Evolutionary conservation across 1,140 invertebrate species (phyloP), one percentile per base, ranked within the genome.

Genomic region (Danaus plexippus): DNA sequence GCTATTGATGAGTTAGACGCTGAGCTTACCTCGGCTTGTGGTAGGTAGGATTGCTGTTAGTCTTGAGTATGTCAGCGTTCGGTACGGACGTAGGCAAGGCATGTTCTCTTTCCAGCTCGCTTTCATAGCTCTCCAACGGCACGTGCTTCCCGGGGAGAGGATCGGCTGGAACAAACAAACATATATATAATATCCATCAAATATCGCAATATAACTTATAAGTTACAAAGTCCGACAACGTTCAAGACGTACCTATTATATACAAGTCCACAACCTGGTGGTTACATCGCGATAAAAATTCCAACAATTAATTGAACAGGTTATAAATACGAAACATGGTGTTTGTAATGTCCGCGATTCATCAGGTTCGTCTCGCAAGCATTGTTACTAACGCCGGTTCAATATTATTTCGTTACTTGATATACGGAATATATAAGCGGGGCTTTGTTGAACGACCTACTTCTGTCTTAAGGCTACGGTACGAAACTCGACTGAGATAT

Each of bases 11-110:
- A 51, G 45, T 11, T 46, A 9, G 8, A 52, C 22, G 56, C 18
- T 43, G 13, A 63, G 62, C 74, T 86, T 76, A 90, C 89, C 84
- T 85, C 22, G 91, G 91, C 80, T 92, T 92, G 57, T 91, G 90
- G 70, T 92, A 92, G 11, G 91, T 89, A 43, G 90, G 90, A 71
- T 92, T 92, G 76, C 90, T 91, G 76, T 92, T 92, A 62, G 91
- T 92, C 73, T 92, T 92, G 59, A 92, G 86, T 54, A 92, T 92
- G 74, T 92, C 91, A 2, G 91, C 91, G 64, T 91, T 92, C 43
- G 91, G 91, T 44, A 91, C 91, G n/a, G 90, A 91, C 54, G 91
- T 92, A 9, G 91, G 91, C 58, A 92, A 73, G 5, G 89, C 91
- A 74, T 92, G 91, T 75, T 92, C 91, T 63, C 90, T 85, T 77